phyloP scores from a whole-genome alignment of 2,888 invertebrate genomes.

The Leptinotarsa rubiginosa region DNA sequence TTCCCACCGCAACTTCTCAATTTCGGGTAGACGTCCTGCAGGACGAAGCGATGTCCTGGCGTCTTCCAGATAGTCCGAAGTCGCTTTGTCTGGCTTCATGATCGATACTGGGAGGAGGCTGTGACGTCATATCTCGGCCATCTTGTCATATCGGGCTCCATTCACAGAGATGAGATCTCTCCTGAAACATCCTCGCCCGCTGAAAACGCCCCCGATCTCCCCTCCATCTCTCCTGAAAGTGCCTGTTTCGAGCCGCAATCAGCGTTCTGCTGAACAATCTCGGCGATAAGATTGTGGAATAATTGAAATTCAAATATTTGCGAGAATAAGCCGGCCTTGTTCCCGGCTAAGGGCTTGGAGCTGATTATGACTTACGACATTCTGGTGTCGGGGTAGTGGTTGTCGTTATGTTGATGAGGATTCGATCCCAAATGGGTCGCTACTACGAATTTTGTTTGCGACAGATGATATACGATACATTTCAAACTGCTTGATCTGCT shows the following conservation, averaged over 20 bases:
- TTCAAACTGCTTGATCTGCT: too few species aligned
- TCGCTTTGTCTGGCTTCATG: constrained; percentile 55
- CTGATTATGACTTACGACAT: background rate
- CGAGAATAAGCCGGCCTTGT: constrained; percentile 13
- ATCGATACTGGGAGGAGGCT: constrained; percentile 65
- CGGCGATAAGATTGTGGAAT: constrained; percentile 50
- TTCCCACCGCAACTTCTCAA: background rate
- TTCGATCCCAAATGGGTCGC: background rate
- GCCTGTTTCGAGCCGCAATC: constrained; percentile 34
- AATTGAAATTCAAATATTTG: constrained; percentile 54
- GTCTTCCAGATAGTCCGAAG: constrained; percentile 43
- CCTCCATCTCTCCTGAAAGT: constrained; percentile 36
- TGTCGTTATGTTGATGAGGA: background rate
- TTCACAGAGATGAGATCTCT: constrained; percentile 62
- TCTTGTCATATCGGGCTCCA: constrained; percentile 68
- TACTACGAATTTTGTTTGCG: background rate
- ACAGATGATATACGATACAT: background rate
- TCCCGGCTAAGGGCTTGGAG: background rate
- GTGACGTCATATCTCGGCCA: constrained; percentile 69
- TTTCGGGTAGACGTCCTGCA: constrained; percentile 21
- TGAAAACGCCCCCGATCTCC: constrained; percentile 51
- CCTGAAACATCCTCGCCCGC: constrained; percentile 55
- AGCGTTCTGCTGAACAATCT: constrained; percentile 52
- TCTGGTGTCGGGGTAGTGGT: background rate
- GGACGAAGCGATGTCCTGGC: constrained; percentile 37